Conservation (phyloP, 1,140 invertebrate species). For the Hyphantria cunea region DNA sequence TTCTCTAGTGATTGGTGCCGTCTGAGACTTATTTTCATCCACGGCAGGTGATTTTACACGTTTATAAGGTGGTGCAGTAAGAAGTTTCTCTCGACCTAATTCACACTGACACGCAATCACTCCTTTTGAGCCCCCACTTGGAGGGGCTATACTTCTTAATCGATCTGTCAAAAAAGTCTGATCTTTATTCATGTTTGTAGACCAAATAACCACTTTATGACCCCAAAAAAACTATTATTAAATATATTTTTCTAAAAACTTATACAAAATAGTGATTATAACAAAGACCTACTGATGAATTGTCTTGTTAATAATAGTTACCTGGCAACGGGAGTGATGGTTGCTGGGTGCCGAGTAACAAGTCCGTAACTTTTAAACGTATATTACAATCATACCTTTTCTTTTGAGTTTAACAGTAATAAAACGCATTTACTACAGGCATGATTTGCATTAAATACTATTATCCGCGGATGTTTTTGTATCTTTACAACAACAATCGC, state of each 20-base stretch:
- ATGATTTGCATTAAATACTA: too few relatives aligned
- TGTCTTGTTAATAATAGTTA: conserved; percentile 40
- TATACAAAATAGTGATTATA: conserved; percentile 16
- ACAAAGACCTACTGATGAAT: conserved; percentile 7
- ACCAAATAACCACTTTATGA: conserved; percentile 15
- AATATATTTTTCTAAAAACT: conserved; percentile 29
- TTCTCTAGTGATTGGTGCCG: conserved; percentile 62
- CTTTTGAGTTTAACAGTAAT: too few relatives aligned
- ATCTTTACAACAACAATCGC: too few relatives aligned
- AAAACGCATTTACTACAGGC: background rate
- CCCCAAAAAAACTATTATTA: conserved; percentile 10
- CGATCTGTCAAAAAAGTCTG: background rate
- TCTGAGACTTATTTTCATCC: conserved; percentile 55
- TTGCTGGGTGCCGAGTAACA: background rate
- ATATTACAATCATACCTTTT: too few relatives aligned
- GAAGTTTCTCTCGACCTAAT: conserved; percentile 68
- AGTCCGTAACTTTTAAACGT: too few relatives aligned
- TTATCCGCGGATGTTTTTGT: too few relatives aligned
- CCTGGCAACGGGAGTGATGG: conserved; percentile 34
- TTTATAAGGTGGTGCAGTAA: conserved; percentile 69
- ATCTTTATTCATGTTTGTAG: conserved; percentile 38
- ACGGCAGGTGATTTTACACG: conserved; percentile 30
- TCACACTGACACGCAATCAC: conserved; percentile 67
- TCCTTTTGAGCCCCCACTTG: conserved; percentile 48
- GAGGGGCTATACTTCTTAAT: conserved; percentile 53